phyloP scores from a whole-genome alignment of 2,113 vertebrate species.

The Pygathrix nemaeus region DNA sequence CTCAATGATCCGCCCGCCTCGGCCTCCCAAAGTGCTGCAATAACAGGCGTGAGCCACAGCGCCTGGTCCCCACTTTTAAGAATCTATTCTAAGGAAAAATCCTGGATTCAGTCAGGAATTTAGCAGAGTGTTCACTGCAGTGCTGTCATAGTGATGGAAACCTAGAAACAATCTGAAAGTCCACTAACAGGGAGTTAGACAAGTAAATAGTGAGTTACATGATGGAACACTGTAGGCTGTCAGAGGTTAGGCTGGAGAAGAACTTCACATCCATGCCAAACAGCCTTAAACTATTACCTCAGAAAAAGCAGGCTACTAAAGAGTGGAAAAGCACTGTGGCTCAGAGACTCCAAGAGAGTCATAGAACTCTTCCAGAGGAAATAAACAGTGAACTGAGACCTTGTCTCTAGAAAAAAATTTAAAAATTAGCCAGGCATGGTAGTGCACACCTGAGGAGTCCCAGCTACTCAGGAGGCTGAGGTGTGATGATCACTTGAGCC shows the following conservation, averaged over 20 bases:
- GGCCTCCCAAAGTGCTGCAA: no score
- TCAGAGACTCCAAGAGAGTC: not conserved
- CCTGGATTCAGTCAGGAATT: not conserved
- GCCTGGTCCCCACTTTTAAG: not conserved
- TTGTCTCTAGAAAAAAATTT: no score
- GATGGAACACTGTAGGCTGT: not conserved
- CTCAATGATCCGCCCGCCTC: no score
- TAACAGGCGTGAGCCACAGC: no score
- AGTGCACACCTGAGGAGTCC: no score
- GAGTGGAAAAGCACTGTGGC: not conserved
- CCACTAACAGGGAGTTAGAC: slow-evolving; percentile 3
- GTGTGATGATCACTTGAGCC: no score
- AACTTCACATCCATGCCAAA: not conserved
- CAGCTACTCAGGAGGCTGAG: no score
- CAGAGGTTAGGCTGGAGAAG: not conserved
- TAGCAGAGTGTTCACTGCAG: not conserved
- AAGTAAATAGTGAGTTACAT: not conserved
- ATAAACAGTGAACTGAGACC: not conserved
- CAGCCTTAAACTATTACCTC: not conserved
- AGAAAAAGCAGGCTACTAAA: not conserved
- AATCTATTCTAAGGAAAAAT: slow-evolving; percentile 34
- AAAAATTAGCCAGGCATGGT: no score
- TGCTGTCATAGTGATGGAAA: not conserved
- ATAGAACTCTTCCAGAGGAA: slow-evolving; percentile 4
- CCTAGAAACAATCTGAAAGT: not conserved